Base-by-base conservation (phyloP, 1,140 invertebrate species). In the Melanaphis sacchari region DNA sequence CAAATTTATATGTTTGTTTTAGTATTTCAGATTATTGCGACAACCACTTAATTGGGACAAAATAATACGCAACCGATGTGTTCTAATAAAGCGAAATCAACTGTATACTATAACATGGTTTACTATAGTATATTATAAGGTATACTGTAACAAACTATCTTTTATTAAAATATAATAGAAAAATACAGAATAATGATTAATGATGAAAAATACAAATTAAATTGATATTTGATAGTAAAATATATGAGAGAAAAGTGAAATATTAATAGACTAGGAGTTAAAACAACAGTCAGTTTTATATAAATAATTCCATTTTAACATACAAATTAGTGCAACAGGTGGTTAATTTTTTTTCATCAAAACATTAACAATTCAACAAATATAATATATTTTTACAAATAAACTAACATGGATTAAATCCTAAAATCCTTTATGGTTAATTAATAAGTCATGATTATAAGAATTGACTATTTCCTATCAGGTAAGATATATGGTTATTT, bases 81-180 rank as follows among this genome's bases (percentile, higher is more conserved):
- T n/a, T n/a, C n/a, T n/a, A n/a, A n/a, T n/a, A n/a, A n/a, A n/a
- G n/a, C n/a, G n/a, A n/a, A n/a, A n/a, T n/a, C n/a, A n/a, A n/a
- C n/a, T n/a, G n/a, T n/a, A 49, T 49, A 49, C 18, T 49, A 18
- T 49, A 49, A 49, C 46, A 49, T 49, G 18, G 15, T 49, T 49
- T 49, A 49, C 18, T 18, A 49, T 49, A 4, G 18, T 49, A 49
- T 15, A 49, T 49, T 49, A 49, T 49, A 18, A n/a, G n/a, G n/a
- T n/a, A 49, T 49, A 49, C 46, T 49, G 46, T 15, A 18, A 49
- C 46, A 49, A 85, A 43, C 41, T 43, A 31, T 18, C 15, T 85
- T 85, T 85, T 31, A 43, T 43, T 85, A 85, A 85, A 85, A 85
- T 31, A 85, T 40, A 85, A 41, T 85, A 85, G 41, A 43, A 85